These are phyloP conservation scores for Zosterops lateralis DNA, from an alignment of 2,113 vertebrate genomes.

Conservation along the genomic window DNA sequence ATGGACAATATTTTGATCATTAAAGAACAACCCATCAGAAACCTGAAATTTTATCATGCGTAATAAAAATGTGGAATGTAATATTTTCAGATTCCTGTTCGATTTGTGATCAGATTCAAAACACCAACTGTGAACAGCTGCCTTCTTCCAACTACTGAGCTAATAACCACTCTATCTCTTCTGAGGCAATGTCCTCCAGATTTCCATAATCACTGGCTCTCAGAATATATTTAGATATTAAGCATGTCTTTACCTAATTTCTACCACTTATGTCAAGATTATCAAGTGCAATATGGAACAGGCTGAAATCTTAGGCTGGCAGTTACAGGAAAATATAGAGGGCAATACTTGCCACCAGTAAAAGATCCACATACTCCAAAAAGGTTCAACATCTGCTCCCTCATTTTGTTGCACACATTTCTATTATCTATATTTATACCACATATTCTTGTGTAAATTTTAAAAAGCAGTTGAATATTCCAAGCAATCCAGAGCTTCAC, in stretches of 20 bases:
- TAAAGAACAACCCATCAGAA: background rate
- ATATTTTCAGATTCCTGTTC: background rate
- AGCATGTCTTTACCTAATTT: background rate
- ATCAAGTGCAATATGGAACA: background rate
- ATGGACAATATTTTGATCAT: background rate
- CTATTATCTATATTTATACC: background rate
- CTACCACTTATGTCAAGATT: background rate
- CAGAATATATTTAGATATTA: background rate
- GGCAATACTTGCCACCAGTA: background rate
- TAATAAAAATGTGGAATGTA: background rate
- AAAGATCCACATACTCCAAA: background rate
- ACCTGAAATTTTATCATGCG: background rate
- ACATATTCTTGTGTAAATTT: background rate
- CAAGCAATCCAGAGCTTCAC: background rate
- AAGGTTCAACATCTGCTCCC: background rate
- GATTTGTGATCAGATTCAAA: background rate
- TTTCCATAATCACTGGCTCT: background rate
- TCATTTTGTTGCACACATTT: background rate
- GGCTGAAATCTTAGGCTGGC: background rate
- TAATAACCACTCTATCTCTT: background rate
- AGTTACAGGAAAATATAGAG: background rate
- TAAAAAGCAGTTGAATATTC: background rate
- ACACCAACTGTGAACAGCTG: background rate
- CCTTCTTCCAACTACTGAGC: background rate
- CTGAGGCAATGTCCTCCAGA: background rate